Base-by-base conservation (phyloP, 1,140 invertebrate species). In the Portunus trituberculatus region DNA sequence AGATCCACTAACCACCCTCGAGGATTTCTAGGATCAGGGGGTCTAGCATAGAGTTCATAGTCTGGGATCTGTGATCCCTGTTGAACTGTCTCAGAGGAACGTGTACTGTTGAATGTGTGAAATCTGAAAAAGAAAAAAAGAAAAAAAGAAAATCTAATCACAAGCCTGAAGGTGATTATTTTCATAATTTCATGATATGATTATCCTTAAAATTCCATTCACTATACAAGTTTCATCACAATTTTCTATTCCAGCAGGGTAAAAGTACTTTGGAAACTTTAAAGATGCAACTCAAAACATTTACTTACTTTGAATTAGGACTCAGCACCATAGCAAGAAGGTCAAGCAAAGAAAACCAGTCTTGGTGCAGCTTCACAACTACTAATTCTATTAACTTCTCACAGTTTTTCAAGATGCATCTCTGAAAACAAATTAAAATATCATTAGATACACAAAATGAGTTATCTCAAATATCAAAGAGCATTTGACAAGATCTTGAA, bases 1-100 rank as follows among this genome's bases (percentile, higher is more conserved):
- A 99, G 97, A 98, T 99, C 99, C 92, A 99, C 98, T 59, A 99
- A 98, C 99, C 99, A 99, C 87, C 99, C 99, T 96, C 98, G 97
- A 82, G 98, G 98, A 82, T 95, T 95, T 32, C 96, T 93, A 29
- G 95, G 93, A 83, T 96, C 96, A 67, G 95, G 95, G 28, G 96
- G 95, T 89, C 95, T 59, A 25, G 96, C 96, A 95, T 89, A 96
- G 25, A 96, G 39, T 39, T 98, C 98, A 97, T 98, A 98, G 96
- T 98, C 98, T 88, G 97, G 97, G 94, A 98, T 97, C 96, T 97
- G 98, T 31, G 97, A 97, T 82, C 97, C 97, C 67, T 97, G 97
- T 76, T 98, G 97, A 94, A 98, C 98, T 86, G 98, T 98, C 97
- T 99, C 99, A 94, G 98, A 98, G 83, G 98, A 98, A 96, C 98